Evolutionary conservation across 2,888 invertebrate species (phyloP).

Genomic region (Macrophya annulata): DNA sequence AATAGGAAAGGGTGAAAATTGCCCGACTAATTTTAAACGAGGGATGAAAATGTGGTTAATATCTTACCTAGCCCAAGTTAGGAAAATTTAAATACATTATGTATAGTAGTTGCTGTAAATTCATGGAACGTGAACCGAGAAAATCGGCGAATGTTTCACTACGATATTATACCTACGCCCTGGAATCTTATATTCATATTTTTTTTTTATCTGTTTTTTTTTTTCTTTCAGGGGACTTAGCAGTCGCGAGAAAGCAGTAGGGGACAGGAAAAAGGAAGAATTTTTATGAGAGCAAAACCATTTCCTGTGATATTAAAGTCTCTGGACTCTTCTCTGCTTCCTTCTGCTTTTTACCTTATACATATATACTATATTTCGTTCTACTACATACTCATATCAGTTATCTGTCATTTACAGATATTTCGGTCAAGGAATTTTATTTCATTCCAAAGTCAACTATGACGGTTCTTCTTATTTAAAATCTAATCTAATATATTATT

Average conservation of each 20-base stretch:
- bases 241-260: constrained; percentile 2
- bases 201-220: background rate
- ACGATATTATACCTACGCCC: background rate
- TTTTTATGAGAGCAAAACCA: constrained; percentile 24
- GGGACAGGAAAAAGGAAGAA: constrained; percentile 23
- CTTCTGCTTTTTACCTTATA: background rate
- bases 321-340: constrained; percentile 16
- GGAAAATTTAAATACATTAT: constrained; percentile 3
- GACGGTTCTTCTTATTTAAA: background rate
- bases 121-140: constrained; percentile 20
- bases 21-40: constrained; percentile 4
- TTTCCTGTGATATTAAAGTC: constrained; percentile 47
- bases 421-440: constrained; percentile 8
- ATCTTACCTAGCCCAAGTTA: background rate
- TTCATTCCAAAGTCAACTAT: background rate
- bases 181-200: constrained; percentile 3
- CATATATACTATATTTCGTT: background rate
- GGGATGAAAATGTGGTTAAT: background rate
- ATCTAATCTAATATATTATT: background rate
- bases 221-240: background rate
- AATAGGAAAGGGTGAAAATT: background rate
- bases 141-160: constrained; percentile 17
- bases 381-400: background rate
- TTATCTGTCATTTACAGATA: constrained; percentile 38
- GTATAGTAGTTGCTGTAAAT: constrained; percentile 2